A percentile compares a stretch with the other conserved stretches of the same genome.
Evolutionary conservation across 1,140 invertebrate species (phyloP).

Genomic region (Hypothenemus hampei): DNA sequence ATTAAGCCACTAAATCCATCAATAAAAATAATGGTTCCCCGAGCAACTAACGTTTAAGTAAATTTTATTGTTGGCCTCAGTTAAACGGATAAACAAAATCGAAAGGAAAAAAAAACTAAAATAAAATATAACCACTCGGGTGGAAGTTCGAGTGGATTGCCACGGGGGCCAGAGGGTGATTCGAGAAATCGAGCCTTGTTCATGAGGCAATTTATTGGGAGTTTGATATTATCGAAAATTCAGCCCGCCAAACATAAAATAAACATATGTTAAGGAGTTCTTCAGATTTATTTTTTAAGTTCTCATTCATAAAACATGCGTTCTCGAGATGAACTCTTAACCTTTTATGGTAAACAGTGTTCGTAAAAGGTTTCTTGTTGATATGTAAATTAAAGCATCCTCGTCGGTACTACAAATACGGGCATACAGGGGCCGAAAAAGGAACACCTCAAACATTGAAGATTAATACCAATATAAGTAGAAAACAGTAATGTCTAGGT

Average conservation of each 20-base stretch:
- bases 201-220: background rate
- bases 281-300: too few relatives aligned
- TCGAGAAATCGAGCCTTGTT: constrained; percentile 2
- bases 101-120: too few relatives aligned
- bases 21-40: too few relatives aligned
- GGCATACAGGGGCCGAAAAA: background rate
- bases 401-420: background rate
- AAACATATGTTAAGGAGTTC: constrained; percentile 6
- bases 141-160: constrained; percentile 6
- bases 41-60: background rate
- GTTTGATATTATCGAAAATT: background rate
- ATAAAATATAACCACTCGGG: background rate
- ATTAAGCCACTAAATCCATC: too few relatives aligned
- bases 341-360: background rate
- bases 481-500: too few relatives aligned
- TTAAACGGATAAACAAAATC: constrained; percentile 3
- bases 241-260: background rate
- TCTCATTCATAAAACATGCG: constrained; percentile 1
- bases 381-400: background rate
- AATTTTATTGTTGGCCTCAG: background rate
- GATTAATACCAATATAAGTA: too few relatives aligned
- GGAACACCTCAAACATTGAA: too few relatives aligned
- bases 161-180: background rate
- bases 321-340: background rate
- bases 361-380: background rate